phyloP scores from a whole-genome alignment of 2,888 invertebrate species.

The Minunthozetes semirufus region DNA sequence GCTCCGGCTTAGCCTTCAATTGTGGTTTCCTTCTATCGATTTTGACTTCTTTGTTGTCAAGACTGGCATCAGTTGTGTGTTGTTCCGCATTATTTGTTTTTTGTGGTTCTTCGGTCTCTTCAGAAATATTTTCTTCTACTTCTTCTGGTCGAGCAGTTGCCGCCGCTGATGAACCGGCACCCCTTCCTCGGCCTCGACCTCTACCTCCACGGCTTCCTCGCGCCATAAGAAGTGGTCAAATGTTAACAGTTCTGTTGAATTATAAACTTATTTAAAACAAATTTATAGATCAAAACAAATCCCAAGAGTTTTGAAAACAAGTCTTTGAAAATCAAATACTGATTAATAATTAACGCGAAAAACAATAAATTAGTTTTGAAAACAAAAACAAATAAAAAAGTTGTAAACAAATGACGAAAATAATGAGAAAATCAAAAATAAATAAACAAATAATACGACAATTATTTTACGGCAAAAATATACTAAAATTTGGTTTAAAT shows the following conservation, averaged over 20 bases:
- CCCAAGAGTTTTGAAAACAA: background rate
- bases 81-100: background rate
- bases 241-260: background rate
- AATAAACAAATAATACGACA: background rate
- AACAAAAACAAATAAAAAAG: background rate
- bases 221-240: background rate
- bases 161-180: background rate
- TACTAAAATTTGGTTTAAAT: background rate
- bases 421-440: background rate
- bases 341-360: background rate
- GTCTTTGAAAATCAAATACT: background rate
- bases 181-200: background rate
- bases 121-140: background rate
- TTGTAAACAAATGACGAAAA: background rate
- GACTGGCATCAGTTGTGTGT: background rate
- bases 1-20: background rate
- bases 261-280: background rate
- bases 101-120: background rate
- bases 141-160: background rate
- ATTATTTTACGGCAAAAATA: background rate
- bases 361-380: background rate
- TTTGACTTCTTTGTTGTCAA: background rate
- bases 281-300: background rate
- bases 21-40: conserved; percentile 22
- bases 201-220: conserved; percentile 7